A percentile compares a stretch with the other conserved stretches of the same genome.
phyloP scores from a whole-genome alignment of 2,888 invertebrate genomes.

The Notocelia uddmanniana region DNA sequence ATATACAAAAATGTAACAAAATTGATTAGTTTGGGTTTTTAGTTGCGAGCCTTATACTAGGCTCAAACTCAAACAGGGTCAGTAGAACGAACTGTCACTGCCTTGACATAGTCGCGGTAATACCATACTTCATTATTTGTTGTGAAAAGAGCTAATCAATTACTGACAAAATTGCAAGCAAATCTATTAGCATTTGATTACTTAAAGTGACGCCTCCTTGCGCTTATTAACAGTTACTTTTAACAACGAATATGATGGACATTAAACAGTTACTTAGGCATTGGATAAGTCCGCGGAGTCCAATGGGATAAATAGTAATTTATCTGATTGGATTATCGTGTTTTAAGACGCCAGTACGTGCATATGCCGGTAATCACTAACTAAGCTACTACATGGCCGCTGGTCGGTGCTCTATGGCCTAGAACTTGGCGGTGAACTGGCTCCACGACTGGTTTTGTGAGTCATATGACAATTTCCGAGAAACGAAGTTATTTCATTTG shows the following conservation, averaged over 20 bases:
- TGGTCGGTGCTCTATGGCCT: slow-evolving; percentile 74
- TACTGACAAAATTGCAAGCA: slow-evolving; percentile 41
- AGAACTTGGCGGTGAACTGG: slow-evolving; percentile 72
- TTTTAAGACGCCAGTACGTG: neutral
- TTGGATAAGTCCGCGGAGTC: neutral
- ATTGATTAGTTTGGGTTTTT: slow-evolving; percentile 23
- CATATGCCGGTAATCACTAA: neutral
- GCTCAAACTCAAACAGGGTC: slow-evolving; percentile 57
- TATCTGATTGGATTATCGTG: neutral
- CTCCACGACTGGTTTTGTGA: slow-evolving; percentile 59
- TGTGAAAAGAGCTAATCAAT: slow-evolving; percentile 53
- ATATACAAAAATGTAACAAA: neutral
- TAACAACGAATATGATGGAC: neutral
- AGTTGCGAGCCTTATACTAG: slow-evolving; percentile 46
- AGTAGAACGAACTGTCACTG: slow-evolving; percentile 63
- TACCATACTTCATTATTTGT: slow-evolving; percentile 41
- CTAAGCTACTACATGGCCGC: slow-evolving; percentile 45
- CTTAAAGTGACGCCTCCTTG: slow-evolving; percentile 11
- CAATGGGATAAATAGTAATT: too few species aligned
- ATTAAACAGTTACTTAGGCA: neutral
- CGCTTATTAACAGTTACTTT: neutral
- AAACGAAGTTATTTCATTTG: slow-evolving; percentile 68
- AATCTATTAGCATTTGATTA: slow-evolving; percentile 34
- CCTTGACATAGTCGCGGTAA: slow-evolving; percentile 65
- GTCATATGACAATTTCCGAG: slow-evolving; percentile 67